Conservation (phyloP, 2,113 vertebrate genomes). For the Leptosomus discolor region DNA sequence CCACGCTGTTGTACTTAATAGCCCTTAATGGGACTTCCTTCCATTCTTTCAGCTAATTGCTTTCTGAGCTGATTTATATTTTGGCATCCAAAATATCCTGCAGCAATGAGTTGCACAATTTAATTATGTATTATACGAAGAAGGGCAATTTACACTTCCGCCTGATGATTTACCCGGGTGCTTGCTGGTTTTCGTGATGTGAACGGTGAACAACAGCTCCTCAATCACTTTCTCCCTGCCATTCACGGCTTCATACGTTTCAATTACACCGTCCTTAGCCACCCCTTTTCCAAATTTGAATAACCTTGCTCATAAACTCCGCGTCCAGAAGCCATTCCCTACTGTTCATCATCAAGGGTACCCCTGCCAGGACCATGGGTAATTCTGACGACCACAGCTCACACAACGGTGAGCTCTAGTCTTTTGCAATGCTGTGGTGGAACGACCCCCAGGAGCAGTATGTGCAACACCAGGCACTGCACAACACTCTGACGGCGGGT, state of each 20-base stretch:
- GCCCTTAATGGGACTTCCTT: slow-evolving; percentile 5
- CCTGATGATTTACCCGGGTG: not conserved
- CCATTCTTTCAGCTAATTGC: not conserved
- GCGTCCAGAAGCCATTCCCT: not conserved
- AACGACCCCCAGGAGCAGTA: not conserved
- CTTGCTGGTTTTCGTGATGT: not conserved
- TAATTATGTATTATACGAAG: slow-evolving; percentile 41
- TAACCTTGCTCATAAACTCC: not conserved
- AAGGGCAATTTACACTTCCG: slow-evolving; percentile 28
- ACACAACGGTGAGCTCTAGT: not conserved
- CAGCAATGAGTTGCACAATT: slow-evolving; percentile 33
- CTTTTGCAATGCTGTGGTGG: not conserved
- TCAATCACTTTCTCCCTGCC: slow-evolving; percentile 12
- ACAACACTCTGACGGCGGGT: not conserved
- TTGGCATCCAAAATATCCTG: slow-evolving; percentile 35
- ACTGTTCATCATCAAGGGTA: not conserved
- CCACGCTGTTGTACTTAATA: not conserved
- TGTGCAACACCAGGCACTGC: not conserved
- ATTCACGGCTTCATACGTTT: slow-evolving; percentile 13
- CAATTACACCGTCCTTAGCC: not conserved
- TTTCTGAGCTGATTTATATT: slow-evolving; percentile 38
- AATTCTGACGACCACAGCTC: not conserved
- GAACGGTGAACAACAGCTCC: not conserved
- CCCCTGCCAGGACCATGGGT: not conserved
- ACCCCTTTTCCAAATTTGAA: not conserved